Conservation (phyloP, 2,888 invertebrate species). For the Caenorhabditis sp. region DNA sequence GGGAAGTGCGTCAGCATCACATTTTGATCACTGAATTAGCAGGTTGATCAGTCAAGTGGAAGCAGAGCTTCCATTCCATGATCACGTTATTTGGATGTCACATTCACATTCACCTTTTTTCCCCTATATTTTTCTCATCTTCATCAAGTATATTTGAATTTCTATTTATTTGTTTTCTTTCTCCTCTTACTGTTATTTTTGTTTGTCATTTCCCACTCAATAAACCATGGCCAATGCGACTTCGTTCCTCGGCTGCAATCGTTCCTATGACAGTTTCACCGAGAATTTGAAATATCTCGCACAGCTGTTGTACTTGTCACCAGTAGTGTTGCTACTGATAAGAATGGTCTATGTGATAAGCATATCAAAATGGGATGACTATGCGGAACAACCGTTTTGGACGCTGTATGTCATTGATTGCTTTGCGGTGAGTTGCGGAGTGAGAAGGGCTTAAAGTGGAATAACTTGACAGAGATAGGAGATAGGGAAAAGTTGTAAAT, state of each 20-base stretch:
- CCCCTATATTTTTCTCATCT: background rate
- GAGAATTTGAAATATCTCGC: slow-evolving; percentile 36
- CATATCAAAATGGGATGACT: slow-evolving; percentile 13
- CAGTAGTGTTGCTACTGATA: slow-evolving; percentile 15
- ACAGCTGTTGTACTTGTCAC: slow-evolving; percentile 28
- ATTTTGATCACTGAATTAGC: background rate
- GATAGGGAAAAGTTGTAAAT: background rate
- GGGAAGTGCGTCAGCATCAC: background rate
- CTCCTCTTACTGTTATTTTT: no score
- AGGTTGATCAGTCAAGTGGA: no score
- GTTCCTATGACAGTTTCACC: slow-evolving; percentile 11
- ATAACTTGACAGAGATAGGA: background rate
- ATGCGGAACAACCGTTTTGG: slow-evolving; percentile 24
- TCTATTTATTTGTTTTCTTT: no score
- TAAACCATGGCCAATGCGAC: slow-evolving; percentile 40
- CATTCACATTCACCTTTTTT: background rate
- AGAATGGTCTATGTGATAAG: slow-evolving; percentile 30
- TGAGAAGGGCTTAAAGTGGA: no score
- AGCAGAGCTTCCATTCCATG: no score
- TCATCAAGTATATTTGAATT: no score
- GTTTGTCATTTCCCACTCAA: background rate
- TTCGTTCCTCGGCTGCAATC: slow-evolving; percentile 35
- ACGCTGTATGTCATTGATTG: slow-evolving; percentile 8
- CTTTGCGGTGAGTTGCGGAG: slow-evolving; percentile 5
- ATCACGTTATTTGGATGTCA: background rate